These are phyloP conservation scores for Cryptocephalus moraei DNA, from an alignment of 2,888 invertebrate genomes.

Conservation along the genomic window DNA sequence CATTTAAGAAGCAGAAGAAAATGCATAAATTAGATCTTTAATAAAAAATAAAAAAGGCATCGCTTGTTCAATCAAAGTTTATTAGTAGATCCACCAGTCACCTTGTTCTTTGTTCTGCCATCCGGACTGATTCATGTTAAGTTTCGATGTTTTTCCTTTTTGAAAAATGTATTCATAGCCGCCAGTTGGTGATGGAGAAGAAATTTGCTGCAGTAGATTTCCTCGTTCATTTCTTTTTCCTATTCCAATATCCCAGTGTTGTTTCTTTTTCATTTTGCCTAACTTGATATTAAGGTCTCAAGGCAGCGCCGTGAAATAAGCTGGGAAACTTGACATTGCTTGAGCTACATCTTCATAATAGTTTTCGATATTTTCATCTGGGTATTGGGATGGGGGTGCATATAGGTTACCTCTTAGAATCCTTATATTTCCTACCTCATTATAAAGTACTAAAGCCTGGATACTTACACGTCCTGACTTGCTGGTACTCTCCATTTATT, in stretches of 20 bases:
- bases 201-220: background rate
- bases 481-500: no score
- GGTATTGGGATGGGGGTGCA: no score
- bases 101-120: no score
- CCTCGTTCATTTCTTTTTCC: background rate
- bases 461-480: no score
- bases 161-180: no score
- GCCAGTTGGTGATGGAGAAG: background rate
- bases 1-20: background rate
- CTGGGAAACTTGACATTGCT: background rate
- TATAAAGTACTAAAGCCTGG: no score
- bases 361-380: no score
- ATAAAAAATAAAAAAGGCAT: background rate
- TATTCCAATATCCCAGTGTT: no score
- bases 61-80: no score
- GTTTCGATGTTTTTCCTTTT: background rate
- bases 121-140: background rate
- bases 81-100: no score
- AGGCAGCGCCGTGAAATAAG: background rate
- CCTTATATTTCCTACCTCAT: no score
- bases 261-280: background rate
- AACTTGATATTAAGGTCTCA: background rate
- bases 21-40: background rate
- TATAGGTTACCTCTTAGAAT: no score
- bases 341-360: background rate